Evolutionary conservation across 2,888 invertebrate species (phyloP), one percentile per base, ranked within the genome.

Genomic region (Nezara viridula): DNA sequence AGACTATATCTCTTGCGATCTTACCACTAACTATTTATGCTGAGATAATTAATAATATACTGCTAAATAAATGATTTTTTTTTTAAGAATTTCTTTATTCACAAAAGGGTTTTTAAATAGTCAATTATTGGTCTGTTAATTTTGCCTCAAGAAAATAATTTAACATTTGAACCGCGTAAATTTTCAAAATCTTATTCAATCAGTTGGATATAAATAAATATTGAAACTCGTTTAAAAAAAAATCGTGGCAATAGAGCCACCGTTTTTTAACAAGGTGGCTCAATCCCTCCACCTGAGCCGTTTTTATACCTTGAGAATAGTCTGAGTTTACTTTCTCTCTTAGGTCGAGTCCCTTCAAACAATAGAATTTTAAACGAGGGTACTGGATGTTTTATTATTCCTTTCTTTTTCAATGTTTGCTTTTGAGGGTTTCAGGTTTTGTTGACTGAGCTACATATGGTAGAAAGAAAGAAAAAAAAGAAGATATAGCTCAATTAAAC

Each of bases 331-430:
- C 81, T 81, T 81, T 81, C 14, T 44, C 14, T 44, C 81, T 44
- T n/a, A n/a, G 77, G 44, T n/a, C 44, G 44, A 47, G 44, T 44
- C 40, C 44, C n/a, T 81, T 81, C 40, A 81, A 47, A 44, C 81
- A 81, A 81, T 81, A 81, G 81, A 81, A 81, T 81, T 81, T 81
- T 81, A 81, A 81, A 81, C 81, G 44, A 81, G 44, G 81, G 10
- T n/a, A 37, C 44, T 81, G 44, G 24, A 44, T 81, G 19, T n/a
- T 81, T 47, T 47, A 81, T n/a, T 44, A n/a, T 24, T 81, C 81
- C n/a, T n/a, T 44, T 40, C 81, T 44, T n/a, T 81, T 73, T 73
- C 32, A 73, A 37, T 73, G 37, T 73, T 73, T 73, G 19, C 37
- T 7, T 73, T 73, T 32, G 37, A 7, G 37, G 66, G 9, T 32